A percentile compares a stretch with the other conserved stretches of the same genome.
phyloP scores from a whole-genome alignment of 23 tunicate genomes.

The Halocynthia aurantium region DNA sequence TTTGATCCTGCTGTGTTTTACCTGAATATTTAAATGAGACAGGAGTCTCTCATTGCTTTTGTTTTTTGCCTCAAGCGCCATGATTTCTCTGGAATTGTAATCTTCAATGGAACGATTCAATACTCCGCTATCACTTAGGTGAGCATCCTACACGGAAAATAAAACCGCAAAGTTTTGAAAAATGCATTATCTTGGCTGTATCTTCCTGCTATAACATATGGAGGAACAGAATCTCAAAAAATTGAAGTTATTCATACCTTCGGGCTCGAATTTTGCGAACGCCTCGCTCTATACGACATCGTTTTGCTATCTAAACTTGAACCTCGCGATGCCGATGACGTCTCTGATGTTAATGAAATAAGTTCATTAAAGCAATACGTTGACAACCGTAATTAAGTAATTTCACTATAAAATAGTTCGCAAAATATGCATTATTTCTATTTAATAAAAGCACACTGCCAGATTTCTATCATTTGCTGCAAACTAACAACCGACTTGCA shows the following conservation, averaged over 20 bases:
- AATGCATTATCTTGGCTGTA: neutral
- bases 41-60: slow-evolving; percentile 25
- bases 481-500: no score
- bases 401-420: neutral
- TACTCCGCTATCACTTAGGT: neutral
- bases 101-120: slow-evolving; percentile 14
- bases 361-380: neutral
- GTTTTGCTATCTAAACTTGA: neutral
- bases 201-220: neutral
- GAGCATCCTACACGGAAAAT: neutral
- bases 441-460: neutral
- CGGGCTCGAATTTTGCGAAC: neutral
- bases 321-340: neutral
- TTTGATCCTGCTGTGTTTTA: neutral
- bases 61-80: slow-evolving; percentile 23
- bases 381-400: neutral
- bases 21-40: slow-evolving; percentile 23
- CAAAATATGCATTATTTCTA: neutral
- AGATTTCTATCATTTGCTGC: no score
- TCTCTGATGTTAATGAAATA: neutral
- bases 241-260: no score
- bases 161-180: neutral
- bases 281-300: slow-evolving; percentile 7
- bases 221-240: neutral
- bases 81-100: slow-evolving; percentile 1